phyloP scores from a whole-genome alignment of 2,113 vertebrate species.

The Eulemur macaco region DNA sequence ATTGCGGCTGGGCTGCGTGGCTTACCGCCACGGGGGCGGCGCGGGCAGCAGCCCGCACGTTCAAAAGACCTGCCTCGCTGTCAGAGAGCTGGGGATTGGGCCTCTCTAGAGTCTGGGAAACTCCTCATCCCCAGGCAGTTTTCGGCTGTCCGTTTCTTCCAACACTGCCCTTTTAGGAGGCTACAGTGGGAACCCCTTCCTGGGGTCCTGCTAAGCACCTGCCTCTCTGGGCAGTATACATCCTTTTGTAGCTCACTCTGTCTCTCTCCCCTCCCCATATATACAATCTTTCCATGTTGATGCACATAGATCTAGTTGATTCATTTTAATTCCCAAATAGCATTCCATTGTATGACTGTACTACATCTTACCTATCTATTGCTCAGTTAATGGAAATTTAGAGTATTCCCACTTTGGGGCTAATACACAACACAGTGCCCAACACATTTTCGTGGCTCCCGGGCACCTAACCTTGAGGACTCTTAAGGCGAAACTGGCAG shows the following conservation, averaged over 20 bases:
- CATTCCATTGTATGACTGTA: neutral
- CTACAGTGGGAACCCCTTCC: neutral
- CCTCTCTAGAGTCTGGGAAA: neutral
- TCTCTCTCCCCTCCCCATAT: fast-evolving
- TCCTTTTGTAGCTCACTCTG: neutral
- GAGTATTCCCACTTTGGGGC: neutral
- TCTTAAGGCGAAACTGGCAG: too few species aligned
- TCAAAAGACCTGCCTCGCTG: neutral
- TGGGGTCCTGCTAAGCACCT: neutral
- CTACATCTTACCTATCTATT: neutral
- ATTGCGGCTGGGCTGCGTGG: constrained; percentile 1
- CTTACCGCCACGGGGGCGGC: constrained; percentile 57
- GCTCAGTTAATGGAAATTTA: neutral
- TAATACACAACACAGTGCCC: neutral
- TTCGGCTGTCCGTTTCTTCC: neutral
- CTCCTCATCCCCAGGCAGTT: neutral
- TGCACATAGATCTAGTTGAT: neutral
- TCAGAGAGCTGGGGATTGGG: too few species aligned
- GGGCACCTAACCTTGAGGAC: neutral
- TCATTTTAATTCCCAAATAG: neutral
- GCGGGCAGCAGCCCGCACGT: constrained; percentile 36
- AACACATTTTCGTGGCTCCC: neutral
- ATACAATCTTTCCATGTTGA: neutral
- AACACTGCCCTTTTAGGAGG: neutral
- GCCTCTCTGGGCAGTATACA: neutral